phyloP scores from a whole-genome alignment of 2,888 invertebrate genomes.

The Sphaeridia pumilis region DNA sequence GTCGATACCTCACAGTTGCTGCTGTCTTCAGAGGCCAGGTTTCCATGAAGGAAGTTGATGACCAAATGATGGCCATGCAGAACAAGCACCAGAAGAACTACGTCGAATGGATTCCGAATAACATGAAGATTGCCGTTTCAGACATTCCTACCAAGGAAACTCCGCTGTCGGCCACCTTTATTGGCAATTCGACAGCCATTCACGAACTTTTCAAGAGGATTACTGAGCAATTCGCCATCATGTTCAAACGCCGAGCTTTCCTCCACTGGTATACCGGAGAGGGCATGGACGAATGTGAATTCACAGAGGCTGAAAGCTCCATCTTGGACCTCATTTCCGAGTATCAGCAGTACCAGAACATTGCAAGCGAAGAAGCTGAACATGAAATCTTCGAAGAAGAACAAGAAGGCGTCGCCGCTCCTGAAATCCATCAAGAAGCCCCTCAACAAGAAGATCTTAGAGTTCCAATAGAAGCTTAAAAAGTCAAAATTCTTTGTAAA shows the following conservation, averaged over 20 bases:
- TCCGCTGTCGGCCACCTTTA: slow-evolving; percentile 52
- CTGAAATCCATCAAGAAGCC: no score
- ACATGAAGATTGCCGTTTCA: slow-evolving; percentile 28
- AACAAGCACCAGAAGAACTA: slow-evolving; percentile 53
- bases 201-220: slow-evolving; percentile 48
- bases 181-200: slow-evolving; percentile 49
- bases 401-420: slow-evolving; percentile 14
- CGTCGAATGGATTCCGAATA: slow-evolving; percentile 42
- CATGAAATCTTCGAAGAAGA: slow-evolving; percentile 2
- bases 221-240: slow-evolving; percentile 47
- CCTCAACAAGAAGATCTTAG: no score
- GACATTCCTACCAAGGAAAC: slow-evolving; percentile 40
- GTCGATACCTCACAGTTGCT: slow-evolving; percentile 73
- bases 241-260: slow-evolving; percentile 51
- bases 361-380: slow-evolving; percentile 9
- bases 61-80: slow-evolving; percentile 57
- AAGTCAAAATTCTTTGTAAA: no score
- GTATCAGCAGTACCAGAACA: slow-evolving; percentile 42
- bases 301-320: slow-evolving; percentile 49
- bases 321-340: slow-evolving; percentile 46
- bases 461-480: no score
- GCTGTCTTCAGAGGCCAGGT: slow-evolving; percentile 80
- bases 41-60: slow-evolving; percentile 83
- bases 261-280: slow-evolving; percentile 47
- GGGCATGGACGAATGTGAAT: slow-evolving; percentile 51